A percentile compares a stretch with the other conserved stretches of the same genome.
phyloP scores from a whole-genome alignment of 2,113 vertebrate genomes.

The Agelaius tricolor region DNA sequence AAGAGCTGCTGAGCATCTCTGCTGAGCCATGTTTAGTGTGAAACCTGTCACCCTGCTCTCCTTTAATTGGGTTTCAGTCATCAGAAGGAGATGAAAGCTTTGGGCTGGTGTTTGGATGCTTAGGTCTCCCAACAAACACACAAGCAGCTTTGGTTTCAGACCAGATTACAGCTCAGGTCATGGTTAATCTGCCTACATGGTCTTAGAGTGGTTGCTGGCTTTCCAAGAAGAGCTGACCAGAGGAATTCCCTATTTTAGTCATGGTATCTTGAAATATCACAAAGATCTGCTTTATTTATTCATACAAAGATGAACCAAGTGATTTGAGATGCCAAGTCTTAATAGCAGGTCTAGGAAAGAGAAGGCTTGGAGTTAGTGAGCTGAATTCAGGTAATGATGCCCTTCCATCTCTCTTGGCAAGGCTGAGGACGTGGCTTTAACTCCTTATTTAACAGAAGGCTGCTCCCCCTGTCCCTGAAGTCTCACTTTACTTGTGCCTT shows the following conservation, averaged over 20 bases:
- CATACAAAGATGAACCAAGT: background rate
- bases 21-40: slow-evolving; percentile 22
- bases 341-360: background rate
- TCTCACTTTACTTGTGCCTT: background rate
- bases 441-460: background rate
- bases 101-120: slow-evolving; percentile 2
- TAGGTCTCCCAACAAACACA: background rate
- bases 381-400: background rate
- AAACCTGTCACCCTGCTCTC: slow-evolving; percentile 29
- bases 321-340: background rate
- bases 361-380: background rate
- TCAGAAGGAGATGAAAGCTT: slow-evolving; percentile 26
- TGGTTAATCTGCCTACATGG: background rate
- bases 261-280: rapidly evolving
- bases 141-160: slow-evolving; percentile 24
- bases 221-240: background rate
- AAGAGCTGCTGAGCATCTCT: slow-evolving; percentile 31
- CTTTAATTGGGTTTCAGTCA: slow-evolving; percentile 70
- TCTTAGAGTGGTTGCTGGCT: background rate
- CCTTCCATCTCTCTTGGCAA: background rate
- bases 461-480: background rate
- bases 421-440: background rate
- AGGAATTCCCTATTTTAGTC: background rate
- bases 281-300: background rate
- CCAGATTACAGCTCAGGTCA: background rate